Evolutionary conservation across 2,797 vertebrate genomes (phyloP), one percentile per base, ranked within the genome.

Genomic region (Phylloscopus collybita): DNA sequence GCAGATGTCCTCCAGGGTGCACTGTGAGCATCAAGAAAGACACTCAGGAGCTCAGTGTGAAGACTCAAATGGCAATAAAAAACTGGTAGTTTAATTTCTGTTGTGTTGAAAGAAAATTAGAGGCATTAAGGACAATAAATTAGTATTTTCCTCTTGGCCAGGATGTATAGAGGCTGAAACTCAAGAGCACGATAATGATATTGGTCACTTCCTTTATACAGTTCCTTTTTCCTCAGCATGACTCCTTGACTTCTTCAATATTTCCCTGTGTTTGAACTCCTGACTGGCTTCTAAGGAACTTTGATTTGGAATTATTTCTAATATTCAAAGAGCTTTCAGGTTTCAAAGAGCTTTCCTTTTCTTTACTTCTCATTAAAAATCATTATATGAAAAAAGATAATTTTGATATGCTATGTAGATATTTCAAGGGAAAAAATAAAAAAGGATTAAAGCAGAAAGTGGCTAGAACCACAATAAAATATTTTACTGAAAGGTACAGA

Each of bases 301-400:
- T 81, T 38, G 21, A 15, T 64, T 90, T 81, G 29, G 8, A 62
- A 40, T 87, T 23, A 6, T 25, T 38, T 72, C 60, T 53, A 25
- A 42, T n/a, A 67, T 61, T 61, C 22, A 70, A 44, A 67, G 5
- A 45, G 11, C 47, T 87, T 50, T n/a, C 66, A 2, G 3, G 0
- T 84, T 89, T 87, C 34, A 38, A 64, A 71, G 1, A 23, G 8
- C 5, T 61, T 74, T 50, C 1, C 30, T 83, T 87, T 44, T 59
- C 40, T 76, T 76, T 73, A 11, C 1, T 71, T 74, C 29, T 42
- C 61, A 42, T 64, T 61, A 50, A 74, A 88, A 90, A 45, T 21
- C 9, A 3, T 16, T 29, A 4, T 25, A n/a, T 16, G 3, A 32
- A 64, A 45, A 84, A 57, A 18, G 1, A 27, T 34, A 0, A 14